Evolutionary conservation across 2,888 invertebrate species (phyloP).

Genomic region (Agrotis exclamationis): DNA sequence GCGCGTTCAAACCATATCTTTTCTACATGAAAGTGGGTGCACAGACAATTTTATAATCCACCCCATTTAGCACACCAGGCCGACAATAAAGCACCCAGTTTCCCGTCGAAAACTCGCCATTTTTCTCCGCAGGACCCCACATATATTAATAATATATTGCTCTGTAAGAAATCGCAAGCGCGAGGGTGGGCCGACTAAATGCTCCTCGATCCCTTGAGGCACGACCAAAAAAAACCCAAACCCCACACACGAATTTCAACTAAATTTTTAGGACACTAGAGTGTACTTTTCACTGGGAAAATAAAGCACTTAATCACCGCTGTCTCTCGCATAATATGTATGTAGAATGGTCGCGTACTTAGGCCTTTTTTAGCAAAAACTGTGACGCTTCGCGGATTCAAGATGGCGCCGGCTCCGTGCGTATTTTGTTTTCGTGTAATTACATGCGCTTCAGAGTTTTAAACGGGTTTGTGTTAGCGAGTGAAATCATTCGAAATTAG

Average conservation of each 20-base stretch:
- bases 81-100: slow-evolving; percentile 78
- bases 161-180: slow-evolving; percentile 88
- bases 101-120: slow-evolving; percentile 81
- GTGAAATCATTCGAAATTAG: slow-evolving; percentile 66
- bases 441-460: slow-evolving; percentile 68
- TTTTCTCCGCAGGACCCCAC: slow-evolving; percentile 81
- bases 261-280: slow-evolving; percentile 54
- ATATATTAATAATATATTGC: slow-evolving; percentile 89
- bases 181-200: slow-evolving; percentile 85
- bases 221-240: slow-evolving; percentile 72
- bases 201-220: slow-evolving; percentile 83
- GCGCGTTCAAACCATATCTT: slow-evolving; percentile 26
- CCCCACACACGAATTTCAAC: slow-evolving; percentile 63
- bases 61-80: slow-evolving; percentile 62
- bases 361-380: slow-evolving; percentile 84
- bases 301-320: slow-evolving; percentile 84
- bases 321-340: slow-evolving; percentile 85
- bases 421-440: slow-evolving; percentile 72
- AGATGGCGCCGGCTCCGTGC: slow-evolving; percentile 83
- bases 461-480: slow-evolving; percentile 58
- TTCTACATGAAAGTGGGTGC: slow-evolving; percentile 25
- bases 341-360: slow-evolving; percentile 86
- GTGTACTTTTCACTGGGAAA: slow-evolving; percentile 66
- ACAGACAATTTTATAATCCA: slow-evolving; percentile 57
- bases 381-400: slow-evolving; percentile 88